These are phyloP conservation scores for Pyrrhosoma nymphula DNA, from an alignment of 2,888 invertebrate genomes.

Conservation along the genomic window DNA sequence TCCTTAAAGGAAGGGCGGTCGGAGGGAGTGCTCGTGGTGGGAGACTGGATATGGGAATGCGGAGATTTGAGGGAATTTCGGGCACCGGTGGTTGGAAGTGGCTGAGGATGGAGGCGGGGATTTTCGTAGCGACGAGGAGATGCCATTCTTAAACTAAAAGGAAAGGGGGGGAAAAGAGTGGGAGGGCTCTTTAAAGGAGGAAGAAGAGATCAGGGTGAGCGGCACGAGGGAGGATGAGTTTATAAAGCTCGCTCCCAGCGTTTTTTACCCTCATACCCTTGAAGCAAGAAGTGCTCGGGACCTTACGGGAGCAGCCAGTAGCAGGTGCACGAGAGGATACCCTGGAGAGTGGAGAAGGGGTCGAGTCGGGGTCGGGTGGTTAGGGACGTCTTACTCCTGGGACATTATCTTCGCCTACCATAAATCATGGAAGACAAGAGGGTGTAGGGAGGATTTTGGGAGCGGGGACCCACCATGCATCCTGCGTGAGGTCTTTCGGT, in stretches of 20 bases:
- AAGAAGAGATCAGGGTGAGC: not conserved
- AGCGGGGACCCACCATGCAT: not conserved
- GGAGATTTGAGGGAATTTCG: not conserved
- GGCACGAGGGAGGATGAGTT: not conserved
- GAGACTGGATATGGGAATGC: not conserved
- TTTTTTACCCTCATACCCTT: not conserved
- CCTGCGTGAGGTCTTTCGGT: not conserved
- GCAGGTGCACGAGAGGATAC: not conserved
- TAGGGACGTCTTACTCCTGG: slow-evolving; percentile 38
- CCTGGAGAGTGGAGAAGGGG: not conserved
- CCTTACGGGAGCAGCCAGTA: not conserved
- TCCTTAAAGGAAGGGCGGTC: not conserved
- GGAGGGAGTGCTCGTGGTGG: not conserved
- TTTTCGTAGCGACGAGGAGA: not conserved
- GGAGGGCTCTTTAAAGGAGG: not conserved
- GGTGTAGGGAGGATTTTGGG: not conserved
- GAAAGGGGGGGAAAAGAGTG: not conserved
- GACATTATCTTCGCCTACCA: slow-evolving; percentile 15
- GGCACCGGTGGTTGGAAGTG: not conserved
- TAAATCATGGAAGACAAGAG: slow-evolving; percentile 36
- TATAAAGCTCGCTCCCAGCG: not conserved
- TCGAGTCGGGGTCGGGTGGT: not conserved
- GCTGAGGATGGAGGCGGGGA: not conserved
- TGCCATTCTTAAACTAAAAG: not conserved
- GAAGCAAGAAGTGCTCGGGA: not conserved